phyloP scores from a whole-genome alignment of 1,140 invertebrate genomes.

The Drosophila ercepeae region DNA sequence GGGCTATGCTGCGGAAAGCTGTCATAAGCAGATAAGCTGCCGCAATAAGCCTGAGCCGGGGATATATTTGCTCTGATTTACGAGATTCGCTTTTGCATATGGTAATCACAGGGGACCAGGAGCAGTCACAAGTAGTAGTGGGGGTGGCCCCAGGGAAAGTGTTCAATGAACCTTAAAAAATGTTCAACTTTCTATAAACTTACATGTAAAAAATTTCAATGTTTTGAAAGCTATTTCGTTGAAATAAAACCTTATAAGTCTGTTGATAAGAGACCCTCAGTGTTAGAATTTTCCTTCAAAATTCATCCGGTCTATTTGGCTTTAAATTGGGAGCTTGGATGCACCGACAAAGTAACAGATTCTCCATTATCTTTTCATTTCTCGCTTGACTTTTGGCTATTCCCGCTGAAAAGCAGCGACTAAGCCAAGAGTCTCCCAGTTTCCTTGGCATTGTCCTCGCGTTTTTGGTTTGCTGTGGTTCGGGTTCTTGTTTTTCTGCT shows the following conservation, averaged over 20 bases:
- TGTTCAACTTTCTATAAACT: not conserved
- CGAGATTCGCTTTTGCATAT: slow-evolving; percentile 82
- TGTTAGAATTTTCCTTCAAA: not conserved
- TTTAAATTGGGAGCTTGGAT: slow-evolving; percentile 4
- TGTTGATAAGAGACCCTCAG: not conserved
- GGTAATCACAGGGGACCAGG: slow-evolving; percentile 64
- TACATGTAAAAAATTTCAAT: too few species aligned
- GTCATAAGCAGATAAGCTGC: slow-evolving; percentile 83
- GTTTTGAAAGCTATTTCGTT: not conserved
- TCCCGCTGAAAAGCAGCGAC: slow-evolving; percentile 18
- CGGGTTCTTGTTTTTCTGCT: slow-evolving; percentile 16
- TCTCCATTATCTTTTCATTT: slow-evolving; percentile 39
- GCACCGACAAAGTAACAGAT: slow-evolving; percentile 25
- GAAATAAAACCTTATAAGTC: not conserved
- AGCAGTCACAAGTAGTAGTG: slow-evolving; percentile 7
- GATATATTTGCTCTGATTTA: slow-evolving; percentile 83
- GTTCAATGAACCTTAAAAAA: slow-evolving; percentile 69
- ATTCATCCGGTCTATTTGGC: not conserved
- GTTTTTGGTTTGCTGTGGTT: slow-evolving; percentile 1
- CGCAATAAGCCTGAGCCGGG: slow-evolving; percentile 81
- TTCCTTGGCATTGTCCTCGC: slow-evolving; percentile 36
- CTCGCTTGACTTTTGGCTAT: slow-evolving; percentile 32
- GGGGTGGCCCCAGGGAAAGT: not conserved
- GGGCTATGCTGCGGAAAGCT: slow-evolving; percentile 71
- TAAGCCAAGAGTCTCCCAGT: slow-evolving; percentile 20